Conservation (phyloP, 2,797 vertebrate genomes). For the Pipistrellus pipistrellus region DNA sequence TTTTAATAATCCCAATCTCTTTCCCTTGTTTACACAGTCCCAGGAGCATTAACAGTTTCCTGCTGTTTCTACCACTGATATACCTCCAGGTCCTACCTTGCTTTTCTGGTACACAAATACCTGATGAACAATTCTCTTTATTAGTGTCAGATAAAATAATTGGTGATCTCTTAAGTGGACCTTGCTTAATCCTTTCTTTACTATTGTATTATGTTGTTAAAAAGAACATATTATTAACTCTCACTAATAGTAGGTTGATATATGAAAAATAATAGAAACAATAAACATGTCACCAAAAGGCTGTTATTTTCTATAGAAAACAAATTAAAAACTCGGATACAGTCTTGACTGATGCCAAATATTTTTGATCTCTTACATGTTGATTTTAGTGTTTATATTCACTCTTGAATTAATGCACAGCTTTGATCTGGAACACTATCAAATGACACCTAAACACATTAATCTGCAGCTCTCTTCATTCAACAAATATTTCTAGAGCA, state of each 20-base stretch:
- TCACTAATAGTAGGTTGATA: conserved; percentile 16
- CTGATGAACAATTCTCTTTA: not conserved
- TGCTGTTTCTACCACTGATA: not conserved
- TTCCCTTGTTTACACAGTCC: not conserved
- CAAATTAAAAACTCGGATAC: conserved; percentile 45
- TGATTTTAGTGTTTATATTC: conserved; percentile 45
- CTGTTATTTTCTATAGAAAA: conserved; percentile 55
- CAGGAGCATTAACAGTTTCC: not conserved
- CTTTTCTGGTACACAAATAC: conserved; percentile 39
- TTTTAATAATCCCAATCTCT: not conserved
- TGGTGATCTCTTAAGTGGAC: not conserved
- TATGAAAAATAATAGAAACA: conserved; percentile 54
- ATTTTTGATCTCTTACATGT: conserved; percentile 46
- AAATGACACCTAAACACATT: conserved; percentile 48
- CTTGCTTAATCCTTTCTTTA: not conserved
- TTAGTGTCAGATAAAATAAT: conserved; percentile 45
- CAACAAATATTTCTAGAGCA: conserved; percentile 27
- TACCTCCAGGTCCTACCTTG: not conserved
- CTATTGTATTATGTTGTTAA: not conserved
- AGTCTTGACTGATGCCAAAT: conserved; percentile 6
- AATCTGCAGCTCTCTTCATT: not conserved
- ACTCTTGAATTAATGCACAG: conserved; percentile 33
- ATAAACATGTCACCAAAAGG: conserved; percentile 51
- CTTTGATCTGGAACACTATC: not conserved
- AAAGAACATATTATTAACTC: conserved; percentile 35